A percentile compares a stretch with the other conserved stretches of the same genome.
Evolutionary conservation across 2,113 vertebrate genomes (phyloP).

Genomic region (Entosphenus tridentatus): DNA sequence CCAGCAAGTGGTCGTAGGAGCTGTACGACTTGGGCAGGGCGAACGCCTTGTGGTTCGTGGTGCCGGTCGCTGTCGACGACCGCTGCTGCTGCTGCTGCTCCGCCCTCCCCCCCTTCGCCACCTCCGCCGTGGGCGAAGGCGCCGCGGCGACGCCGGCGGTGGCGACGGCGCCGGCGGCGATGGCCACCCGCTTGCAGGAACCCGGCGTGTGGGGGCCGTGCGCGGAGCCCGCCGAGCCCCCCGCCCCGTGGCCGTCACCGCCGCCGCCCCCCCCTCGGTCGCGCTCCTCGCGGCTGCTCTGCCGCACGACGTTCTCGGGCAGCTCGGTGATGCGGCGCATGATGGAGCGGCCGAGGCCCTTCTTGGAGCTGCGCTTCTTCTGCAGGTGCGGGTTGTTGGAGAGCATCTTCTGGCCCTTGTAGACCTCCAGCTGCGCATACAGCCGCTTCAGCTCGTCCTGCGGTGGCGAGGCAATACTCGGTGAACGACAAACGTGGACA

Average conservation of each 20-base stretch:
- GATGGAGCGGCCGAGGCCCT: constrained; percentile 34
- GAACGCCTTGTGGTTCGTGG: constrained; percentile 13
- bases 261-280: constrained; percentile 19
- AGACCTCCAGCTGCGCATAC: constrained; percentile 57
- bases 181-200: constrained; percentile 22
- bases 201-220: constrained; percentile 13
- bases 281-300: constrained; percentile 31
- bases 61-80: not conserved
- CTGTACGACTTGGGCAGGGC: constrained; percentile 30
- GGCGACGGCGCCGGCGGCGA: constrained; percentile 16
- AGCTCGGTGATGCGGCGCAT: constrained; percentile 31
- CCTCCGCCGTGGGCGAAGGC: not conserved
- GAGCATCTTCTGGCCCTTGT: constrained; percentile 58
- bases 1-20: constrained; percentile 20
- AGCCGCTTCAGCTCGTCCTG: constrained; percentile 87
- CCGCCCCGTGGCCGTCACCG: constrained; percentile 12
- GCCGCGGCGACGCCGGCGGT: constrained; percentile 17
- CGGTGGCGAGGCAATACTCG: not conserved
- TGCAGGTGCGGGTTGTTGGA: constrained; percentile 63
- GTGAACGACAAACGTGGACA: no score
- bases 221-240: no score
- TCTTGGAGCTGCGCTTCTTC: constrained; percentile 41
- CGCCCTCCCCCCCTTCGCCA: not conserved
- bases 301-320: constrained; percentile 34
- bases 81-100: not conserved